A percentile compares a stretch with the other conserved stretches of the same genome.
Evolutionary conservation across 2,888 invertebrate genomes (phyloP).

Genomic region (Scaptomyza tumidula): DNA sequence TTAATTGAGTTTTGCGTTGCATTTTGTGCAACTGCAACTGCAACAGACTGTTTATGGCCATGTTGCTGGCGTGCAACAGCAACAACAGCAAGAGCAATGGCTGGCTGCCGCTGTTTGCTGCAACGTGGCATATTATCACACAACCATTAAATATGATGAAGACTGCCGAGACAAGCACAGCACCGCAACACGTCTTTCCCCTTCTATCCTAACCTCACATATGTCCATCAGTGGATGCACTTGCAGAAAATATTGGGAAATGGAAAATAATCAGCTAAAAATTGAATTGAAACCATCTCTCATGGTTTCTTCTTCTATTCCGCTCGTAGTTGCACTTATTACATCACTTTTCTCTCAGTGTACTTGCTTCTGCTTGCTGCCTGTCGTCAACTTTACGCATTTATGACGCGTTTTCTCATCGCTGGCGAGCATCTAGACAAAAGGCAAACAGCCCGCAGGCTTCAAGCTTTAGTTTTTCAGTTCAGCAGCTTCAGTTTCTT

Average conservation of each 20-base stretch:
- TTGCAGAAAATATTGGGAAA: not conserved
- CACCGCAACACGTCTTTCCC: not conserved
- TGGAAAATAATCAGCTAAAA: not conserved
- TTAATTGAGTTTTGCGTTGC: slow-evolving; percentile 79
- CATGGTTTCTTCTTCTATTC: too few species aligned
- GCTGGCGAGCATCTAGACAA: slow-evolving; percentile 56
- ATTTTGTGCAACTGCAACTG: slow-evolving; percentile 66
- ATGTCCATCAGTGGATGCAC: slow-evolving; percentile 31
- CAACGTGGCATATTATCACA: slow-evolving; percentile 79
- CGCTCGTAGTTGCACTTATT: too few species aligned
- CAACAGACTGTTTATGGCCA: slow-evolving; percentile 74
- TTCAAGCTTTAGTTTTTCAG: slow-evolving; percentile 5
- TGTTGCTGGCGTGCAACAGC: slow-evolving; percentile 51
- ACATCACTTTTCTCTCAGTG: not conserved
- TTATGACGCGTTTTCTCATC: slow-evolving; percentile 82
- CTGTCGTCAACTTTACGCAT: slow-evolving; percentile 78
- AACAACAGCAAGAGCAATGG: slow-evolving; percentile 19
- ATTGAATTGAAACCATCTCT: too few species aligned
- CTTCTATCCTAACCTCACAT: slow-evolving; percentile 13
- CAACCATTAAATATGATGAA: slow-evolving; percentile 80
- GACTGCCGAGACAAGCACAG: slow-evolving; percentile 63
- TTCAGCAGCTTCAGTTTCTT: slow-evolving; percentile 10
- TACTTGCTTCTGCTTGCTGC: slow-evolving; percentile 25
- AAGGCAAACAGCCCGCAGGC: slow-evolving; percentile 70
- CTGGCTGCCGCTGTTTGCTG: slow-evolving; percentile 31